Evolutionary conservation across 1,140 invertebrate genomes (phyloP).

Genomic region (Macrobrachium nipponense): DNA sequence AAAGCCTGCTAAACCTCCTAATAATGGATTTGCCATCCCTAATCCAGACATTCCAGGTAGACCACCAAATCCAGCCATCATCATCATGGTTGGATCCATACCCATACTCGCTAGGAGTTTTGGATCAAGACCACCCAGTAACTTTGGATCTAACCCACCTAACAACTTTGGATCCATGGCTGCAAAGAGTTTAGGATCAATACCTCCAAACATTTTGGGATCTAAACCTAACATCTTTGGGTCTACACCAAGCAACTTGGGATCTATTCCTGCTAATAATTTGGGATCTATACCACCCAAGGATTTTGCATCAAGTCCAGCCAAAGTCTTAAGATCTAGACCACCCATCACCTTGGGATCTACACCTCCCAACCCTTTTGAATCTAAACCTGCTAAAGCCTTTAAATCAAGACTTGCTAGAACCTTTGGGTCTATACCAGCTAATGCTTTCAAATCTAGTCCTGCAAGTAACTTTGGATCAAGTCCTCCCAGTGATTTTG

Average conservation of each 20-base stretch:
- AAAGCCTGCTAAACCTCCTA: conserved; percentile 61
- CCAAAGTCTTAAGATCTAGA: conserved; percentile 58
- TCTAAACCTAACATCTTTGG: conserved; percentile 58
- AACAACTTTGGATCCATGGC: conserved; percentile 54
- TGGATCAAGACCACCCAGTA: conserved; percentile 63
- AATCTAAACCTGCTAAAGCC: conserved; percentile 50
- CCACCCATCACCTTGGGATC: conserved; percentile 64
- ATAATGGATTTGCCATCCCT: conserved; percentile 60
- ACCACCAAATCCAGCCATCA: conserved; percentile 64
- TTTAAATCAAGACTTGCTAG: conserved; percentile 55
- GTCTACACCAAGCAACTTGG: conserved; percentile 57
- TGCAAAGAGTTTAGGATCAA: conserved; percentile 50
- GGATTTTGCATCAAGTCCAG: conserved; percentile 50
- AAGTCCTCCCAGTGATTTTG: conserved; percentile 38
- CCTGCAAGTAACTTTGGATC: conserved; percentile 39
- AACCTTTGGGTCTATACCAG: conserved; percentile 62
- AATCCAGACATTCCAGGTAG: conserved; percentile 61
- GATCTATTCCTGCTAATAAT: conserved; percentile 60
- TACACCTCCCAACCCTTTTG: conserved; percentile 60
- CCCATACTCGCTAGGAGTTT: conserved; percentile 63
- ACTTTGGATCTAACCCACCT: conserved; percentile 62
- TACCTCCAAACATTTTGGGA: conserved; percentile 61
- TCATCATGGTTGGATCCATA: conserved; percentile 62
- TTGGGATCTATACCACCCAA: conserved; percentile 61
- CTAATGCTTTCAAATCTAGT: conserved; percentile 44